Conservation (phyloP, 2,888 invertebrate species). For the Ormyrus labotus region DNA sequence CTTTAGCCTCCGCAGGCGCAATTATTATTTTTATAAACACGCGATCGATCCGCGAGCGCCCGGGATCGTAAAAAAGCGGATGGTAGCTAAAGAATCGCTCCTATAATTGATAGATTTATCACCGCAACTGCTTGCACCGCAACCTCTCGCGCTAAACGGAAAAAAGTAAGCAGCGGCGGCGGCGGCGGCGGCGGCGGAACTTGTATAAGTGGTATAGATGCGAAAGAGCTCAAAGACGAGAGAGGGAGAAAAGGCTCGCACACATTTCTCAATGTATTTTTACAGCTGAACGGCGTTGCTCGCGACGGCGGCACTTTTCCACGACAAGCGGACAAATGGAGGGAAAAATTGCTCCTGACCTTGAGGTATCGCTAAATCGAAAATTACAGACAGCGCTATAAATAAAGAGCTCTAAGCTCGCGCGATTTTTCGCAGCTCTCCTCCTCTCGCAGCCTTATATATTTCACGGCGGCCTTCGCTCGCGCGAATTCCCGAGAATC, state of each 20-base stretch:
- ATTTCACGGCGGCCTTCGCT: slow-evolving; percentile 38
- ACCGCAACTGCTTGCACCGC: neutral
- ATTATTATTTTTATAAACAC: slow-evolving; percentile 40
- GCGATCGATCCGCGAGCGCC: neutral
- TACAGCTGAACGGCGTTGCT: slow-evolving; percentile 22
- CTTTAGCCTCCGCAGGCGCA: neutral
- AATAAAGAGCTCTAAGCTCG: slow-evolving; percentile 45
- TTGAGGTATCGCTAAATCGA: slow-evolving; percentile 55
- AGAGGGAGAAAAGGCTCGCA: neutral
- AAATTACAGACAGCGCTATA: slow-evolving; percentile 53
- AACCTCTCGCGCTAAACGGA: neutral
- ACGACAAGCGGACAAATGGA: slow-evolving; percentile 52
- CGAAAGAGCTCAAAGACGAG: neutral
- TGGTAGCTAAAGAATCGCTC: neutral
- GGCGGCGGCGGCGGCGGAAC: neutral
- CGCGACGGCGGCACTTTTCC: slow-evolving; percentile 37
- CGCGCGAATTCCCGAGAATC: slow-evolving; percentile 37
- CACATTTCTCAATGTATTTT: slow-evolving; percentile 49
- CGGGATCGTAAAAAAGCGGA: neutral
- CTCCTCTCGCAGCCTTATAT: neutral
- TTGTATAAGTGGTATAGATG: neutral
- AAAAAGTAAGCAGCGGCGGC: neutral
- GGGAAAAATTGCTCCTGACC: slow-evolving; percentile 53
- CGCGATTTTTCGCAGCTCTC: slow-evolving; percentile 30
- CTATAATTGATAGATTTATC: slow-evolving; percentile 48